phyloP scores from a whole-genome alignment of 2,113 vertebrate species.

The Cathartes aura region DNA sequence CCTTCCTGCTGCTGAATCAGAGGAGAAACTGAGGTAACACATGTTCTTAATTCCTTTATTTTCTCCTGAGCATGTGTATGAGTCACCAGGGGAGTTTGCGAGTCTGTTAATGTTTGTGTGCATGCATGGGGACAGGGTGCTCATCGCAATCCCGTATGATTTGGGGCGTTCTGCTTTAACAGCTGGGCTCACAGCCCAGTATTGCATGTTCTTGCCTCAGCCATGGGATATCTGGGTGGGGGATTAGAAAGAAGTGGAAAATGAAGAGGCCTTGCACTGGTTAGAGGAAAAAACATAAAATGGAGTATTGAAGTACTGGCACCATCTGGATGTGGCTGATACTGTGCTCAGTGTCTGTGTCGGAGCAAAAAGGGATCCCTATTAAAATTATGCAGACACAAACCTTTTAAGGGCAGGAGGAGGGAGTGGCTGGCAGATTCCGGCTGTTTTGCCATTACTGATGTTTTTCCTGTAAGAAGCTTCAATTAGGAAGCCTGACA shows the following conservation, averaged over 20 bases:
- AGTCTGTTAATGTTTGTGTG: not conserved
- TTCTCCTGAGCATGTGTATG: not conserved
- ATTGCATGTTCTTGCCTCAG: not conserved
- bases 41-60: not conserved
- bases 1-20: not conserved
- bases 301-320: not conserved
- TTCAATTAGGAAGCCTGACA: conserved; percentile 36
- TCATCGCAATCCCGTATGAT: accelerated
- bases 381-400: not conserved
- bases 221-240: not conserved
- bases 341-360: not conserved
- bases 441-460: conserved; percentile 27
- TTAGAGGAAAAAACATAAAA: not conserved
- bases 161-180: not conserved
- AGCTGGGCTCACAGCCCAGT: not conserved
- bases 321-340: not conserved
- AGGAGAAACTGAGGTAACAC: not conserved
- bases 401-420: not conserved
- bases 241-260: not conserved
- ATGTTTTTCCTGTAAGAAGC: conserved; percentile 27
- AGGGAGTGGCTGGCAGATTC: conserved; percentile 19
- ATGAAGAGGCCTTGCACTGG: not conserved
- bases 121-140: accelerated
- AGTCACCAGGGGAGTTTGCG: not conserved
- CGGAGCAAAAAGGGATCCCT: not conserved